Base-by-base conservation (phyloP, 2,888 invertebrate genomes). In the Melitaea athalia region DNA sequence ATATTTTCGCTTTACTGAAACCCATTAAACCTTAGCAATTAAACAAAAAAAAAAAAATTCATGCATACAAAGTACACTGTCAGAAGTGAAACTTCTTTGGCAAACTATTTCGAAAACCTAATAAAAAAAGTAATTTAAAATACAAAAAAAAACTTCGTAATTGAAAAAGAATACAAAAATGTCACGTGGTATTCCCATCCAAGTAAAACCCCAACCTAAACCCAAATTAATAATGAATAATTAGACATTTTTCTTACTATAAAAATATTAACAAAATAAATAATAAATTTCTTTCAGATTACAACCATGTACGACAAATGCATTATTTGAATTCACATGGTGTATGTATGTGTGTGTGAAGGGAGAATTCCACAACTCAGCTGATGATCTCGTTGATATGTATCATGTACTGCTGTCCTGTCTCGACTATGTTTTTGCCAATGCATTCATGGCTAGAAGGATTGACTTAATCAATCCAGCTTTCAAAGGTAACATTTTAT, bases 271-370 rank as follows among this genome's bases (percentile, higher is more conserved):
- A 8, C 24, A 38, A 47, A 15, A 38, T 59, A 52, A 47, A 43
- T 17, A 24, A 43, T 57, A n/a, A 43, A 15, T 55, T 11, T 66
- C 10, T 53, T 61, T 55, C 53, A 97, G 96, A 82, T 91, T 95
- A 63, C 92, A 95, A 47, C 96, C 96, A 43, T 98, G 98, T 85
- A 95, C 96, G 8, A 94, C 96, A 57, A 94, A 95, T 64, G 97
- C 97, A 82, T 91, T 99, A 5, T 98, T 98, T 87, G 97, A 98
- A 82, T 98, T 99, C 82, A 96, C 97, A 77, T 99, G 99, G 99
- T 97, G 97, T 63, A 90, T 99, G 69, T 99, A 98, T 89, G 95
- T 98, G 47, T 96, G 97, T 84, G 96, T 98, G 14, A 97, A 97
- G 91, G 97, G 97, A 62, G 96, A 97, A 81, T 96, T 97, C 81